Evolutionary conservation across 2,888 invertebrate species (phyloP).

Genomic region (Hirudinaria manillensis): DNA sequence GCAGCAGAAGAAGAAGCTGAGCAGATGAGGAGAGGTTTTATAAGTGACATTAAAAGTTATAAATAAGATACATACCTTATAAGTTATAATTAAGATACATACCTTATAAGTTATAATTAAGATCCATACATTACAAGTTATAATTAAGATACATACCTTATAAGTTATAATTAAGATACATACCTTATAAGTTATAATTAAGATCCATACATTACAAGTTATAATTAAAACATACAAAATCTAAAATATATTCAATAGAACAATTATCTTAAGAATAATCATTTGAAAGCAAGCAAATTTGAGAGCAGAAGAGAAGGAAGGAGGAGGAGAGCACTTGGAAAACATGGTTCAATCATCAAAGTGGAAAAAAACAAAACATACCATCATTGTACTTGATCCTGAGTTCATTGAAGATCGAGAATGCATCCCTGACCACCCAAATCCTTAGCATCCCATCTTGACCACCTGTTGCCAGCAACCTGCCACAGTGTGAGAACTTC

Average conservation of each 20-base stretch:
- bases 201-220: no score
- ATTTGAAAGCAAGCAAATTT: no score
- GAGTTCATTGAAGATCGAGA: conserved; percentile 87
- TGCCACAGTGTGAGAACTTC: conserved; percentile 92
- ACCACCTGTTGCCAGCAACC: conserved; percentile 89
- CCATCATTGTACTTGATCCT: conserved; percentile 57
- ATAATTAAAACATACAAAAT: neutral
- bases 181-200: neutral
- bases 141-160: neutral
- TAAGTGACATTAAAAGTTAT: neutral
- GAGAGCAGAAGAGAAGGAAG: no score
- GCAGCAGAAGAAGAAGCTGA: neutral
- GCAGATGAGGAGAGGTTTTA: neutral
- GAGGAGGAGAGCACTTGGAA: no score
- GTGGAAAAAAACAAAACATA: conserved; percentile 36
- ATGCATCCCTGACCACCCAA: conserved; percentile 87
- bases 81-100: neutral
- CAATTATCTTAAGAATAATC: no score
- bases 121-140: no score
- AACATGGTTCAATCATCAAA: neutral
- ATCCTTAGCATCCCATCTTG: conserved; percentile 88
- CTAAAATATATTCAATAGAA: neutral
- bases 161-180: neutral
- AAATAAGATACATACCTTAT: neutral
- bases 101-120: neutral